These are phyloP conservation scores for Ataeniobius toweri DNA, from an alignment of 2,797 vertebrate genomes.

Conservation along the genomic window DNA sequence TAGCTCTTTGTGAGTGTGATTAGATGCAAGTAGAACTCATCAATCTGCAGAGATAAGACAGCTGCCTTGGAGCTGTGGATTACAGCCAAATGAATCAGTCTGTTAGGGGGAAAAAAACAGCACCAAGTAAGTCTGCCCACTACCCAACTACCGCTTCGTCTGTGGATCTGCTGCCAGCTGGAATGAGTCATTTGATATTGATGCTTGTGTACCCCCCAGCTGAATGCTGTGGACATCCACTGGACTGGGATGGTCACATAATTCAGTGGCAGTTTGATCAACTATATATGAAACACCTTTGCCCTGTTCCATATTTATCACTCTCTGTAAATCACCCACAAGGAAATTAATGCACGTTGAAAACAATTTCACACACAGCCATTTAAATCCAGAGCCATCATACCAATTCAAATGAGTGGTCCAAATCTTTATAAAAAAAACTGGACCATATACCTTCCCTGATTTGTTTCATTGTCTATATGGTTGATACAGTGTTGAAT, in stretches of 20 bases:
- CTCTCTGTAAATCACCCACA: constrained; percentile 13
- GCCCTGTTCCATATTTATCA: constrained; percentile 20
- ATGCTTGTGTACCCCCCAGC: constrained; percentile 38
- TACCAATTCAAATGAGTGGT: background rate
- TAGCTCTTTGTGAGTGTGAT: constrained; percentile 60
- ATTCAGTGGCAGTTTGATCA: constrained; percentile 51
- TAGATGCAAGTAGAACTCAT: constrained; percentile 63
- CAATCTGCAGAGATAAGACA: constrained; percentile 60
- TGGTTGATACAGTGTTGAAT: background rate
- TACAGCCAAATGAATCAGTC: constrained; percentile 68
- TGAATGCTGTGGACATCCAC: constrained; percentile 42
- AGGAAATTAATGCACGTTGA: constrained; percentile 2
- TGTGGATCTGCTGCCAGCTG: constrained; percentile 43
- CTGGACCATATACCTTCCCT: background rate
- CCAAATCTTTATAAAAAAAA: background rate
- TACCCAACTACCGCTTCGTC: constrained; percentile 46
- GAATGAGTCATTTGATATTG: constrained; percentile 62
- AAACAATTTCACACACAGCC: background rate
- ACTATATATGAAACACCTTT: constrained; percentile 39
- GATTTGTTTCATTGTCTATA: background rate
- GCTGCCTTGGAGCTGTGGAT: constrained; percentile 58
- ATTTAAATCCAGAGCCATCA: constrained; percentile 8
- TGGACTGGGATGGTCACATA: constrained; percentile 42
- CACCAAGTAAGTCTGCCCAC: constrained; percentile 54
- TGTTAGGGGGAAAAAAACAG: constrained; percentile 30